A percentile compares a stretch with the other conserved stretches of the same genome.
Conservation (phyloP, 2,888 invertebrate genomes). For the Diarsia rubi region DNA sequence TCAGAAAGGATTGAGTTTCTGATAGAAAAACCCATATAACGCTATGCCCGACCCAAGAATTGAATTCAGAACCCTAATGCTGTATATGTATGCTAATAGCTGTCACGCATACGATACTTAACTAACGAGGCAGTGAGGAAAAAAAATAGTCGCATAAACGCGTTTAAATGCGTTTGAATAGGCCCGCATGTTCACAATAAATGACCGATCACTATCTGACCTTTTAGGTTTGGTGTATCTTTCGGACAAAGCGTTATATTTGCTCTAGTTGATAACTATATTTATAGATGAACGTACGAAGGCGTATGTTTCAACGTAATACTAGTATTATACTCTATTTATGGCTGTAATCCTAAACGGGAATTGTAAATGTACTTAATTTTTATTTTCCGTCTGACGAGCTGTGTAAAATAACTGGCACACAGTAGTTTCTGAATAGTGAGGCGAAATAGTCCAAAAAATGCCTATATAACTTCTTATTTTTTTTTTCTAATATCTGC, state of each 20-base stretch:
- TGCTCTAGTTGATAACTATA: background rate
- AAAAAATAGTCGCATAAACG: too few species aligned
- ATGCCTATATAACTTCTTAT: background rate
- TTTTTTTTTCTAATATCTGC: too few species aligned
- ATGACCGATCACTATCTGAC: slow-evolving; percentile 16
- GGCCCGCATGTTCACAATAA: slow-evolving; percentile 9
- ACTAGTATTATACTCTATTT: background rate
- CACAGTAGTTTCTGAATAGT: too few species aligned
- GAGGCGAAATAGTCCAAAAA: too few species aligned
- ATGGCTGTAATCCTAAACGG: slow-evolving; percentile 10
- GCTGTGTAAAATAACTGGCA: background rate
- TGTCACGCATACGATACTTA: too few species aligned
- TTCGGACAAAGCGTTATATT: background rate
- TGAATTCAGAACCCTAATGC: too few species aligned
- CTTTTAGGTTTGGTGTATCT: slow-evolving; percentile 19
- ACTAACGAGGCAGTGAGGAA: too few species aligned
- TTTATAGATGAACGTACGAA: slow-evolving; percentile 1
- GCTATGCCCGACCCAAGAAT: too few species aligned
- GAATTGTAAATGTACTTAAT: slow-evolving; percentile 14
- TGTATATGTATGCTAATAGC: too few species aligned
- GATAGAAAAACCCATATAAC: too few species aligned
- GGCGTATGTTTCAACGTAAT: slow-evolving; percentile 18
- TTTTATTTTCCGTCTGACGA: slow-evolving; percentile 4
- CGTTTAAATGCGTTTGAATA: background rate
- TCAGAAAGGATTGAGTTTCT: too few species aligned